Conservation (phyloP, 2,797 vertebrate species). For the Pseudotriccus pelzelni region DNA sequence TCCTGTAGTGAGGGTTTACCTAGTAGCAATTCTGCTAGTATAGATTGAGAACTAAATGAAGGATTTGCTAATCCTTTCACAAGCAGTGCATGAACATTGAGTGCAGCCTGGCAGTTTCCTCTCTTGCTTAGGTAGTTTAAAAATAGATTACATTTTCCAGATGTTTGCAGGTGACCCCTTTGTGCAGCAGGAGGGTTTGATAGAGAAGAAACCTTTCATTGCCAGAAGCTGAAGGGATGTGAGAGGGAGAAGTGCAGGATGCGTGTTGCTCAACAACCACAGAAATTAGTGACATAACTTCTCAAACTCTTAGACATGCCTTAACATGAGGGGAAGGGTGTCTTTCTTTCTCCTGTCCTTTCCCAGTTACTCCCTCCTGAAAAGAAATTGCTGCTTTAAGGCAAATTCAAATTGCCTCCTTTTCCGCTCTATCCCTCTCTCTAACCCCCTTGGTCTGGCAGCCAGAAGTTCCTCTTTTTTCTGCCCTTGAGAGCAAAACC, state of each 20-base stretch:
- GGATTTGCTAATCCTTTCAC: not conserved
- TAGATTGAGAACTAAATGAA: not conserved
- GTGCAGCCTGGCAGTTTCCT: not conserved
- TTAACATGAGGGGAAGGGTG: not conserved
- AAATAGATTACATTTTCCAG: not conserved
- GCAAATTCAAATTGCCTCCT: not conserved
- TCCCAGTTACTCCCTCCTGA: not conserved
- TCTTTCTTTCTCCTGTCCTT: not conserved
- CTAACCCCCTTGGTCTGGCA: not conserved
- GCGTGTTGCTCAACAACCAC: not conserved
- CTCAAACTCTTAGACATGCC: slow-evolving; percentile 2
- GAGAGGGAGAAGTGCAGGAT: not conserved
- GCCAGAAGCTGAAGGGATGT: not conserved
- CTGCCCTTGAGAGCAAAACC: not conserved
- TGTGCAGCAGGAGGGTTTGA: not conserved
- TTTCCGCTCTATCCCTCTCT: not conserved
- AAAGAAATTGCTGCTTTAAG: not conserved
- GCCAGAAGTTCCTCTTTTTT: not conserved
- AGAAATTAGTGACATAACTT: slow-evolving; percentile 37
- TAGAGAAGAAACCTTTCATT: not conserved
- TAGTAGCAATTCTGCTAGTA: not conserved
- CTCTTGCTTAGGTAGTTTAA: not conserved
- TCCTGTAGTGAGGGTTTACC: not conserved
- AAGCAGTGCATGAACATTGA: not conserved
- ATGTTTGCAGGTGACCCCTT: not conserved